A percentile compares a stretch with the other conserved stretches of the same genome.
These are phyloP conservation scores for Pagrus major DNA, from an alignment of 2,113 vertebrate genomes.

Conservation along the genomic window DNA sequence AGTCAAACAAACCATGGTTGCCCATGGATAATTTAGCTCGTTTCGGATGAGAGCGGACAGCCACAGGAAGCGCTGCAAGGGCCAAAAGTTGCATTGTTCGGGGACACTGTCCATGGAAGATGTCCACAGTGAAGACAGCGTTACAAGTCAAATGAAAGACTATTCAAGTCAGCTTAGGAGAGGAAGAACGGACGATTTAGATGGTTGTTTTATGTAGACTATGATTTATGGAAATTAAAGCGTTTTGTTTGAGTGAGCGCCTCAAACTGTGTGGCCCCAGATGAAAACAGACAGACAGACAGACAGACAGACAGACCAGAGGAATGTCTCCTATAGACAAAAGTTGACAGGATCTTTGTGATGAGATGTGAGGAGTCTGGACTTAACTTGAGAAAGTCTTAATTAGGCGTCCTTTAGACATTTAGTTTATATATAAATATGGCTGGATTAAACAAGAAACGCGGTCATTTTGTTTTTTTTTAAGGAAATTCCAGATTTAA, in stretches of 20 bases:
- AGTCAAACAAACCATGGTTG: constrained; percentile 66
- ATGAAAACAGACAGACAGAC: constrained; percentile 50
- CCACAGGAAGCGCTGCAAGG: constrained; percentile 49
- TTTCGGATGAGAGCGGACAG: constrained; percentile 47
- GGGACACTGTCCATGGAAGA: constrained; percentile 6
- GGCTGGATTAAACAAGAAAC: not conserved
- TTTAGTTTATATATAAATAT: not conserved
- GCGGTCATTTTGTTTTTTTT: not conserved
- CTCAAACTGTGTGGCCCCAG: constrained; percentile 48
- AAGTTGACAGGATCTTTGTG: constrained; percentile 30
- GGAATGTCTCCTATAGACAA: constrained; percentile 27
- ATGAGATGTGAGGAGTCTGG: not conserved
- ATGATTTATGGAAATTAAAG: not conserved
- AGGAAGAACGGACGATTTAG: no score
- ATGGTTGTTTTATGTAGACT: not conserved
- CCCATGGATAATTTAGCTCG: constrained; percentile 63
- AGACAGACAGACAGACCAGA: constrained; percentile 43
- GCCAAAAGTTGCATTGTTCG: constrained; percentile 32
- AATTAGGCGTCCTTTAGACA: not conserved
- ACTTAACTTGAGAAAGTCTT: not conserved
- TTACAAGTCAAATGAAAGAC: not conserved
- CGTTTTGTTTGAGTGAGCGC: not conserved
- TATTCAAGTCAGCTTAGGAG: not conserved
- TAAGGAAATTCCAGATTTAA: not conserved
- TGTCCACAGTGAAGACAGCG: not conserved